A percentile compares a stretch with the other conserved stretches of the same genome.
phyloP scores from a whole-genome alignment of 2,888 invertebrate genomes.

The Polydrusus pterygomalis region DNA sequence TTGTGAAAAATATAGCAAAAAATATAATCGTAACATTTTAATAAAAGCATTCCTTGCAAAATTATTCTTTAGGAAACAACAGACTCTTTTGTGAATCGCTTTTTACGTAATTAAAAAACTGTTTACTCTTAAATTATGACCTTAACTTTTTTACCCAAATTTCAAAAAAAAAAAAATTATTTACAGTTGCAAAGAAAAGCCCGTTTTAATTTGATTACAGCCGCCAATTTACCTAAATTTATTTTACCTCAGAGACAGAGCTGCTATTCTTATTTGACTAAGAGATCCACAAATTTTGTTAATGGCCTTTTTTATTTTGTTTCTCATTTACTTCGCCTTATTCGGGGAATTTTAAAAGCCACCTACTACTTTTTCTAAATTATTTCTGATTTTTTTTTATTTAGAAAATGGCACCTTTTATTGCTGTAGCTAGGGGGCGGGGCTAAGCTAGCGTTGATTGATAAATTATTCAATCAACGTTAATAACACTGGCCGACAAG shows the following conservation, averaged over 20 bases:
- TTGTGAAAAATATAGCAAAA: no score
- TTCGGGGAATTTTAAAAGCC: not conserved
- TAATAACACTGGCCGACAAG: no score
- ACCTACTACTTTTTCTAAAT: not conserved
- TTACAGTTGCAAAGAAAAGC: slow-evolving; percentile 4
- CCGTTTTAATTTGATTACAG: slow-evolving; percentile 42
- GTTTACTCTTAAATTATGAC: not conserved
- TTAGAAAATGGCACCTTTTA: no score
- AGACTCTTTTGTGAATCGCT: no score
- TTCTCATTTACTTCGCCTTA: slow-evolving; percentile 12
- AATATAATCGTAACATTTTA: no score
- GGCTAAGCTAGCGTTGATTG: no score
- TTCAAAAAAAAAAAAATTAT: not conserved
- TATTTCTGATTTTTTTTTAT: not conserved
- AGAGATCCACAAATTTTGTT: slow-evolving; percentile 43
- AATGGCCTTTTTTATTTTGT: slow-evolving; percentile 23
- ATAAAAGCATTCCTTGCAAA: no score
- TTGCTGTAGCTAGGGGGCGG: no score
- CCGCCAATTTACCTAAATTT: slow-evolving; percentile 47
- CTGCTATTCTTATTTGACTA: slow-evolving; percentile 41
- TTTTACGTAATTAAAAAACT: no score
- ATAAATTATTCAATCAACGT: no score
- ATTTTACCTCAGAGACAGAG: slow-evolving; percentile 32
- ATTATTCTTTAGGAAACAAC: no score
- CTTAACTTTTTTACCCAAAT: not conserved